Evolutionary conservation across 2,888 invertebrate genomes (phyloP), one percentile per base, ranked within the genome.

Genomic region (Scelioninae gen. 2): DNA sequence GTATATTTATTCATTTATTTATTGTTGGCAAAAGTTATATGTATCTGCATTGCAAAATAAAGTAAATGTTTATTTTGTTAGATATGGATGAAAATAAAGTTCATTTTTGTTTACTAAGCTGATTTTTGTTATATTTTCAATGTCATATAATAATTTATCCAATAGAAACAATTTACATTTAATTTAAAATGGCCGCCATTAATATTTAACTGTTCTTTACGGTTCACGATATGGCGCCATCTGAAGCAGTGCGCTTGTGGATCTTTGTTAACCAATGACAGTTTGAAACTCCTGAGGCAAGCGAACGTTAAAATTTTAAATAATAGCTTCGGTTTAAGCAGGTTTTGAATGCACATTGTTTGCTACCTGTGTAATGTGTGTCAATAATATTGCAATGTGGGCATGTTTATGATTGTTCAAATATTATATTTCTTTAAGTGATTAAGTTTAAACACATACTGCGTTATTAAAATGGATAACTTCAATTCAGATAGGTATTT

Each of bases 271-370:
- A 18, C 64, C 64, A 64, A 64, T 64, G 18, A 64, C 64, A 64
- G 46, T 37, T 37, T 11, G 37, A 45, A 53, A 46, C 43, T 11
- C 1, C 25, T 19, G 6, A 7, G 4, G n/a, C 10, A 11, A 41
- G 61, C n/a, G 53, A 64, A 53, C 64, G 64, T 64, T 64, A 55
- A 37, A 35, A 64, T 16, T 64, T 64, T 53, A 45, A 64, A 64
- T 28, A 35, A 4, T 18, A 46, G 64, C 64, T 45, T 46, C 37
- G 13, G 35, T 53, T 55, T 18, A n/a, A 15, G 33, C 11, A 16
- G 13, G 43, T 63, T 52, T 31, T 33, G 41, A 35, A 22, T 60
- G n/a, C 13, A 60, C 45, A 15, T 46, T 46, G 35, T 60, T 60
- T 33, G 46, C 46, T 37, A 31, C 16, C 11, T 33, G 13, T 43